Evolutionary conservation across 2,113 vertebrate genomes (phyloP).

Genomic region (Grammomys surdaster): DNA sequence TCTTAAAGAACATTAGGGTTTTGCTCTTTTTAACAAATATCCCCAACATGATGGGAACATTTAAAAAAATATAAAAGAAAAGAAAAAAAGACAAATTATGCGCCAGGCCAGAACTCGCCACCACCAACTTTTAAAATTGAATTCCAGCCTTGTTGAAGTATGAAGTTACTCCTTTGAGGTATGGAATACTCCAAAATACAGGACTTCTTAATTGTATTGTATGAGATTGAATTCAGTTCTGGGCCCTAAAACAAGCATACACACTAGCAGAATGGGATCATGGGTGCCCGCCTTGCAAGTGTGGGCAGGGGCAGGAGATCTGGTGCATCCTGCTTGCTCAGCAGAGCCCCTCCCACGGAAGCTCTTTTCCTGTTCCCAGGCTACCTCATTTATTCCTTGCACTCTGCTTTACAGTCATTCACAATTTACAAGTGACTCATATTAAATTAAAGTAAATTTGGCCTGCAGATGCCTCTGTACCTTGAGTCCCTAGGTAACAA

Average conservation of each 20-base stretch:
- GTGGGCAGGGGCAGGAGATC: neutral
- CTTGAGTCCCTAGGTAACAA: neutral
- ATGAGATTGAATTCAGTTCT: neutral
- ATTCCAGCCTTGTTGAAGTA: neutral
- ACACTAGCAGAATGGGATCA: neutral
- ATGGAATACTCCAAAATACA: neutral
- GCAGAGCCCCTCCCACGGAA: neutral
- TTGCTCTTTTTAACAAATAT: neutral
- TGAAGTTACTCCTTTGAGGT: neutral
- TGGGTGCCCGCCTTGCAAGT: too few relatives aligned
- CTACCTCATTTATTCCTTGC: neutral
- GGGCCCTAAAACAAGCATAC: fast-evolving
- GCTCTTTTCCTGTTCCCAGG: neutral
- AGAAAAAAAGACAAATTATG: constrained; percentile 5
- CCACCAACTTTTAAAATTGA: neutral
- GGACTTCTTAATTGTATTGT: neutral
- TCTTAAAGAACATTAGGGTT: constrained; percentile 42
- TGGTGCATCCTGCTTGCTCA: neutral
- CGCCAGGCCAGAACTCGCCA: neutral
- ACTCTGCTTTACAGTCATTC: neutral
- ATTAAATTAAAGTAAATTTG: constrained; percentile 30
- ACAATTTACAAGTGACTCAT: neutral
- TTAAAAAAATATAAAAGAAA: constrained; percentile 23
- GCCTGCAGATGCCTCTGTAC: neutral
- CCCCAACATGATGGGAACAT: neutral